A percentile compares a stretch with the other conserved stretches of the same genome.
Conservation (phyloP, 1,140 invertebrate species). For the Drosophila lacteicornis region DNA sequence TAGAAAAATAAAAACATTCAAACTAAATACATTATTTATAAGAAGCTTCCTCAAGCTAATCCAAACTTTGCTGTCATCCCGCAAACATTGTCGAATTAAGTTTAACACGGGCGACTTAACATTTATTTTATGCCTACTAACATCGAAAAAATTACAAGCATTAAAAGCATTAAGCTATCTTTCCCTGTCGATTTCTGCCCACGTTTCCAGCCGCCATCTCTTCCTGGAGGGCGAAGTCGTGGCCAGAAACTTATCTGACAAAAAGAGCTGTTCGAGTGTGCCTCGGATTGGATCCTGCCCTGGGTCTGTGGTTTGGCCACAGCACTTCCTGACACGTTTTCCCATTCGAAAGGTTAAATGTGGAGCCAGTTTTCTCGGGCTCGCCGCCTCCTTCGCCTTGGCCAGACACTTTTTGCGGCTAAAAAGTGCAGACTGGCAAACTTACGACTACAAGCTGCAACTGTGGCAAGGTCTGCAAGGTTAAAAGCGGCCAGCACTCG, state of each 20-base stretch:
- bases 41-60: not conserved
- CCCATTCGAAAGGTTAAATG: conserved; percentile 66
- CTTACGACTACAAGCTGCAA: conserved; percentile 59
- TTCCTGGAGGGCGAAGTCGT: conserved; percentile 47
- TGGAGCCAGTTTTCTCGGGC: conserved; percentile 30
- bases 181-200: conserved; percentile 25
- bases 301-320: conserved; percentile 42
- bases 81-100: conserved; percentile 3
- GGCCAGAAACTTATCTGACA: conserved; percentile 18
- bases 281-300: conserved; percentile 8
- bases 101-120: conserved; percentile 9
- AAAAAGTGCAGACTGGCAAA: conserved; percentile 24
- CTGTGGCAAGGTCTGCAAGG: conserved; percentile 82
- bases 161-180: conserved; percentile 27
- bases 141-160: conserved; percentile 33
- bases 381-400: conserved; percentile 69
- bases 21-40: not conserved
- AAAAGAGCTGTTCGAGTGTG: conserved; percentile 20
- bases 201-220: conserved; percentile 12
- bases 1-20: not conserved
- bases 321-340: conserved; percentile 72
- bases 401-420: conserved; percentile 47
- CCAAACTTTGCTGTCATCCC: not conserved
- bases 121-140: conserved; percentile 34
- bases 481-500: conserved; percentile 55